Base-by-base conservation (phyloP, 1,140 invertebrate genomes). In the Calosoma granatense region DNA sequence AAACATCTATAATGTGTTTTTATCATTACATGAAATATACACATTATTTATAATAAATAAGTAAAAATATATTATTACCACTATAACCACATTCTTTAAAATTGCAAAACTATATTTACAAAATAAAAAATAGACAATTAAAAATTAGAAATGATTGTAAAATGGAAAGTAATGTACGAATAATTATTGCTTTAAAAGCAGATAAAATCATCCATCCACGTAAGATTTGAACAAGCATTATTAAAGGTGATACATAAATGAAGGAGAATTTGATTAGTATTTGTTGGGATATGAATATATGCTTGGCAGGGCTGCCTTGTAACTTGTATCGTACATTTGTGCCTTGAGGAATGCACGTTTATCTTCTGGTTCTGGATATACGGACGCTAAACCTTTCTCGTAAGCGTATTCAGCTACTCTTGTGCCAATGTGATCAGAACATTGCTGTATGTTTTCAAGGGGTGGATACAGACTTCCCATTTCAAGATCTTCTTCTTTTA, bases 391-490 rank as follows among this genome's bases (percentile, higher is more conserved):
- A 87, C 88, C 83, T 75, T 80, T 85, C 68, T 81, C 76, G 66
- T 96, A 99, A n/a, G 92, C 90, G 71, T 92, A 89, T 59, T 94
- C 82, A 22, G 90, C 86, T 57, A 98, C 75, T 63, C 84, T 79
- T 2, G 82, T 80, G 3, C 95, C 96, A 63, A 99, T 97, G 61
- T 82, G 79, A 1, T 94, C 63, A 0, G 95, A 98, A 53, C 94
- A 92, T 51, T 90, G 83, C 59, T 86, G 82, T 64, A 99, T 95
- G 15, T 85, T 81, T n/a, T 80, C 74, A 9, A 99, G 76, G 0
- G 94, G 92, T 14, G 97, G 97, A 70, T 98, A 99, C 20, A 99
- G 79, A 60, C 92, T 87, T n/a, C 96, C 96, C 56, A 82, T 81
- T 0, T 78, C 79, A 36, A 98, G 76, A 73, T 98, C 88, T 4